These are phyloP conservation scores for Campopleginae sp. DNA, from an alignment of 2,888 invertebrate genomes.

Conservation along the genomic window DNA sequence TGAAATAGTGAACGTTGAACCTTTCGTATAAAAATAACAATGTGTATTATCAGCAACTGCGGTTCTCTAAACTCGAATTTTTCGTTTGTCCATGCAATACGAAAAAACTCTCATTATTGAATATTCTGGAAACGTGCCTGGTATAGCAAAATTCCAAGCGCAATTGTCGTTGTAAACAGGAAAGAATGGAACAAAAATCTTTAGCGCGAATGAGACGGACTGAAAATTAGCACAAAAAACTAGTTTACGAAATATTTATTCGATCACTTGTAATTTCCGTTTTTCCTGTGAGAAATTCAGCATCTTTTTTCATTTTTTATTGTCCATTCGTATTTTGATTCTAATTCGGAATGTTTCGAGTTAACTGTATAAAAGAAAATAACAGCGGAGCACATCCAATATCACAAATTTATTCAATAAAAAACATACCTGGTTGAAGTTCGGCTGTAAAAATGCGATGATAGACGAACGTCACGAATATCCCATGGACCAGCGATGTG, in stretches of 20 bases:
- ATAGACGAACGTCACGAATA: slow-evolving; percentile 60
- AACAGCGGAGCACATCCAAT: neutral
- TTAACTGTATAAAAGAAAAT: neutral
- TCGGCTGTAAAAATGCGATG: slow-evolving; percentile 44
- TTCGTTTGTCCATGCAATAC: neutral
- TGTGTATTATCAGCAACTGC: neutral
- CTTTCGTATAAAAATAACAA: slow-evolving; percentile 6
- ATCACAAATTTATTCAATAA: neutral
- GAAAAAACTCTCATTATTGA: neutral
- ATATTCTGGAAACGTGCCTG: neutral
- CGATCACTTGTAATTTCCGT: neutral
- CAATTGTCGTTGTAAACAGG: neutral
- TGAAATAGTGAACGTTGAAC: slow-evolving; percentile 23
- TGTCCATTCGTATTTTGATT: neutral
- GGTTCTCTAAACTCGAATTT: neutral
- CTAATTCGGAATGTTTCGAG: neutral
- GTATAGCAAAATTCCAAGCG: neutral
- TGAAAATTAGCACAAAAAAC: neutral
- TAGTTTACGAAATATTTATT: neutral
- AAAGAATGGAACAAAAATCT: neutral
- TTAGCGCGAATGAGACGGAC: neutral
- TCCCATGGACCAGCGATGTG: slow-evolving; percentile 60
- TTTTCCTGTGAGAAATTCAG: neutral
- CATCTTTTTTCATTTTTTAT: neutral
- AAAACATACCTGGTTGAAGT: slow-evolving; percentile 53